Evolutionary conservation across 2,888 invertebrate genomes (phyloP).

Genomic region (Imbricaverruca yamaguchii): DNA sequence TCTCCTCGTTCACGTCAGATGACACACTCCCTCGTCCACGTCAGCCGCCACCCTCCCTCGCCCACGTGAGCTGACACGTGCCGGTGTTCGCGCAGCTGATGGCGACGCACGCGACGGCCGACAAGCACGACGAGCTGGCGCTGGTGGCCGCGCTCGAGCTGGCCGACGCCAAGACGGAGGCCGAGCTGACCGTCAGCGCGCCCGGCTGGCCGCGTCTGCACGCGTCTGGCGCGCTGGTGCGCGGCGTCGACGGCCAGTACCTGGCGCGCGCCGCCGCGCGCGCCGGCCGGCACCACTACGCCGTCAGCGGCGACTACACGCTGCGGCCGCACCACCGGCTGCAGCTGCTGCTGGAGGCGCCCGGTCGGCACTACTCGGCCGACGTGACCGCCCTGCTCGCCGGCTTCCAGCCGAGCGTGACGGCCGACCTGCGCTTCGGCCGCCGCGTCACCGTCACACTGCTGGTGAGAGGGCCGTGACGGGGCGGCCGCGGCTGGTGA

Average conservation of each 20-base stretch:
- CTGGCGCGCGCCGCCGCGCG: background rate
- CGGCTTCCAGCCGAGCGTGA: background rate
- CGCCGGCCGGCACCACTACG: background rate
- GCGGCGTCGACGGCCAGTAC: background rate
- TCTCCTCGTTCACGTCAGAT: too few species aligned
- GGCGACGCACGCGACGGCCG: background rate
- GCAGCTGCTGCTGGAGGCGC: background rate
- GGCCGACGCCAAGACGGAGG: background rate
- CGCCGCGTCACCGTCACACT: background rate
- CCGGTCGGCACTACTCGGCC: background rate
- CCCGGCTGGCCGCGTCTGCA: background rate
- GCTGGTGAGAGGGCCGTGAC: background rate
- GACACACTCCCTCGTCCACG: too few species aligned
- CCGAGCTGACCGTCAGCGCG: background rate
- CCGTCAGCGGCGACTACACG: background rate
- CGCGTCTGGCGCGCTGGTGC: background rate
- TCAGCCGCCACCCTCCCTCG: too few species aligned
- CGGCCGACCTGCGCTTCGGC: background rate
- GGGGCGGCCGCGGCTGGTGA: too few species aligned
- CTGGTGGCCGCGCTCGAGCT: background rate
- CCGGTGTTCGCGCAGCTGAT: background rate
- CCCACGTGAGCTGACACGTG: too few species aligned
- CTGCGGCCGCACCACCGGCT: background rate
- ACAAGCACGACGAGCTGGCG: background rate
- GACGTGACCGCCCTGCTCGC: too few species aligned